A percentile compares a stretch with the other conserved stretches of the same genome.
Conservation (phyloP, 2,797 vertebrate species). For the Chelidonichthys spinosus region DNA sequence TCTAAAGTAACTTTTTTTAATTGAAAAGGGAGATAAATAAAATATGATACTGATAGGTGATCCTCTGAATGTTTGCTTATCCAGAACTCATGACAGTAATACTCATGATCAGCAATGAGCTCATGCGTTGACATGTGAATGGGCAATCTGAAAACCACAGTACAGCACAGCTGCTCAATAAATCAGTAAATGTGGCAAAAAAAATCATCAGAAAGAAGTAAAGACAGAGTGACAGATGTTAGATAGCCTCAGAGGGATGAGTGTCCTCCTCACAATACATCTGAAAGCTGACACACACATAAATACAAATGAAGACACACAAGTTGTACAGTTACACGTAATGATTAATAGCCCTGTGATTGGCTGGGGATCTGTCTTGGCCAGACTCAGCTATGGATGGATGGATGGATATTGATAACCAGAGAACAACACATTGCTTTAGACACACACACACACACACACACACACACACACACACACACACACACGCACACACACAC, state of each 20-base stretch:
- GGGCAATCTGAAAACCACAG: conserved; percentile 4
- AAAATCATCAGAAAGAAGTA: conserved; percentile 33
- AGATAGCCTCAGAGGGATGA: conserved; percentile 55
- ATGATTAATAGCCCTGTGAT: conserved; percentile 12
- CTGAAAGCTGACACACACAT: conserved; percentile 23
- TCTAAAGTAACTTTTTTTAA: neutral
- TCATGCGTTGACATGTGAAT: neutral
- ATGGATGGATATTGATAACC: conserved; percentile 5
- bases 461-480: conserved; percentile 9
- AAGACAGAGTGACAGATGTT: conserved; percentile 55
- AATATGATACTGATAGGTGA: neutral
- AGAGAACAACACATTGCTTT: conserved; percentile 8
- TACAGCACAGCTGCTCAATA: neutral
- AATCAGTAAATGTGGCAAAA: conserved; percentile 21
- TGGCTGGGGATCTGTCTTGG: neutral
- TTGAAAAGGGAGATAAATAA: neutral
- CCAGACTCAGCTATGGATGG: conserved; percentile 1
- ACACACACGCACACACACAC: conserved; percentile 8
- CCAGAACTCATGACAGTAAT: neutral
- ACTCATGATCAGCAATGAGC: neutral
- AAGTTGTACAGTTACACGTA: neutral
- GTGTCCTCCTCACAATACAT: conserved; percentile 44
- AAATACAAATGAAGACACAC: neutral
- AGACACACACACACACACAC: conserved; percentile 18
- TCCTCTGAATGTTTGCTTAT: conserved; percentile 3